Evolutionary conservation across 2,888 invertebrate genomes (phyloP), one percentile per base, ranked within the genome.

Genomic region (Cephus rjabovi): DNA sequence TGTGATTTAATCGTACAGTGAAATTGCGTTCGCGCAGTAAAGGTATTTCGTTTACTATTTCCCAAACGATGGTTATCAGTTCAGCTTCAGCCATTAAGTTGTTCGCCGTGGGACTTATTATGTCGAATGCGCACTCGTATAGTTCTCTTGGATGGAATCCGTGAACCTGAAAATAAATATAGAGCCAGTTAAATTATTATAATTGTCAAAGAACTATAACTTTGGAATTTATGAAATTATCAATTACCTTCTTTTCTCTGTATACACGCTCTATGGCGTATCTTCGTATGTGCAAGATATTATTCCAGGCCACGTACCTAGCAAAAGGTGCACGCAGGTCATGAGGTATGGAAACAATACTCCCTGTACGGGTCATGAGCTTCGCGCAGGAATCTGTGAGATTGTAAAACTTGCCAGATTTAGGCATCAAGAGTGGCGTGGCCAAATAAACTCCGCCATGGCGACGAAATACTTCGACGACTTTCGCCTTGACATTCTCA

Each of bases 71-170:
- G 1, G 95, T 95, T 12, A 98, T 92, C 0, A 98, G 91, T 89
- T 99, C 98, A 0, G 97, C 97, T 88, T 98, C 98, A 0, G 96
- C 94, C 92, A 97, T 94, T 40, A 96, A 92, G 84, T 95, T 94
- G 79, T 94, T 95, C 79, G 94, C 93, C 80, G 93, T 94, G 3
- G 97, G 95, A 6, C 96, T 96, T 40, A 98, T 96, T 80, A 99
- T 97, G 91, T 99, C 99, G 91, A 98, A 98, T 1, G 97, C 97
- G 91, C 98, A 98, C 91, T 98, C 98, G 78, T 95, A 95, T 31
- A 97, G 93, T 92, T 98, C 98, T 81, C 96, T 94, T 0, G 99
- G 99, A 92, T 98, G 97, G 86, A 96, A 96, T 1, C 97, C 97
- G 81, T 91, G 91, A 11, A 92, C 92, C 85, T 92, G 87, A 0